Evolutionary conservation across 2,113 vertebrate species (phyloP).

Genomic region (Stigmatopora argus): DNA sequence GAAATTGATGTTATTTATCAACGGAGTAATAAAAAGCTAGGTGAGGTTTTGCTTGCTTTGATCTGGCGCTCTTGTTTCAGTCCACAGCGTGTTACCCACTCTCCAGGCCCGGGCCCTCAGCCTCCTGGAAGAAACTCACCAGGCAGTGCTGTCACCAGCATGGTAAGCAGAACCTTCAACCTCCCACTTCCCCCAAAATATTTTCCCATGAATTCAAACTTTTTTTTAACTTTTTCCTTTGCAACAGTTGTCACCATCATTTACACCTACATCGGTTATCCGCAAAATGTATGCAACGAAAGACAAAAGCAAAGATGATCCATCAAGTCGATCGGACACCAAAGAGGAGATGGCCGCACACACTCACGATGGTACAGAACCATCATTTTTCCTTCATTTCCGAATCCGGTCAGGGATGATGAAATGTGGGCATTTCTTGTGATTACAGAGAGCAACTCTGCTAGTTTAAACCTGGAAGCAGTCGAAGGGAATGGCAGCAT

Average conservation of each 20-base stretch:
- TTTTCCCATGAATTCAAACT: not conserved
- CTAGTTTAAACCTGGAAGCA: constrained; percentile 70
- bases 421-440: not conserved
- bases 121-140: constrained; percentile 81
- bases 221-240: not conserved
- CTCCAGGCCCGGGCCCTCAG: constrained; percentile 80
- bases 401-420: not conserved
- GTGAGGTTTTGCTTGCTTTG: not conserved
- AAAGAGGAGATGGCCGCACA: constrained; percentile 75
- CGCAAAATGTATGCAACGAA: constrained; percentile 99
- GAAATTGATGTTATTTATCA: no score
- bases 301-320: constrained; percentile 90
- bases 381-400: not conserved
- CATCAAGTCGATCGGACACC: constrained; percentile 67
- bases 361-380: constrained; percentile 77
- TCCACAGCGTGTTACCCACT: constrained; percentile 78
- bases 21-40: no score
- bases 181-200: not conserved
- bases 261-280: constrained; percentile 96
- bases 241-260: constrained; percentile 87
- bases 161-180: constrained; percentile 73
- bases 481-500: constrained; percentile 73
- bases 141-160: constrained; percentile 83
- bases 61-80: constrained; percentile 54
- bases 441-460: constrained; percentile 58